A percentile compares a stretch with the other conserved stretches of the same genome.
Evolutionary conservation across 2,797 vertebrate genomes (phyloP).

Genomic region (Silurus lanzhouensis): DNA sequence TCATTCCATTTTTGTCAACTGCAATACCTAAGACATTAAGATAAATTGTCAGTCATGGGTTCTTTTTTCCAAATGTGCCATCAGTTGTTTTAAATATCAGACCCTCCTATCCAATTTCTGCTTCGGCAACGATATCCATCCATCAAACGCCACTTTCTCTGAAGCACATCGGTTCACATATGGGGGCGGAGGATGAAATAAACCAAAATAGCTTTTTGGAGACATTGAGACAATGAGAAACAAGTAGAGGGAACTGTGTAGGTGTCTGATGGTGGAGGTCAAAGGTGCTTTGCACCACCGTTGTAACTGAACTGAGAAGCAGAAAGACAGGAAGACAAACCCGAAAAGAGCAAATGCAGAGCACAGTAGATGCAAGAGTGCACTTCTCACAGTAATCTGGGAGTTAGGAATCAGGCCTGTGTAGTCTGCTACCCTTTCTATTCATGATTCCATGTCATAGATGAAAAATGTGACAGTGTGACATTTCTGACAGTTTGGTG

Average conservation of each 20-base stretch:
- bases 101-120: slow-evolving; percentile 49
- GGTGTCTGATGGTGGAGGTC: slow-evolving; percentile 28
- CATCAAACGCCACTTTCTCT: slow-evolving; percentile 43
- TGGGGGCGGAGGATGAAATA: slow-evolving; percentile 56
- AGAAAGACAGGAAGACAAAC: slow-evolving; percentile 31
- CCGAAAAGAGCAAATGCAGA: slow-evolving; percentile 41
- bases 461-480: slow-evolving; percentile 72
- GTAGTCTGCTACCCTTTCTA: slow-evolving; percentile 58
- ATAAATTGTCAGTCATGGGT: not conserved
- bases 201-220: slow-evolving; percentile 67
- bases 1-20: slow-evolving; percentile 84
- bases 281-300: slow-evolving; percentile 20
- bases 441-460: slow-evolving; percentile 59
- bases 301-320: slow-evolving; percentile 29
- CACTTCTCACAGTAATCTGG: slow-evolving; percentile 61
- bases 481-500: slow-evolving; percentile 84
- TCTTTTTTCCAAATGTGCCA: not conserved
- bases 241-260: slow-evolving; percentile 59
- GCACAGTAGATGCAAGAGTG: slow-evolving; percentile 32
- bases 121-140: slow-evolving; percentile 35
- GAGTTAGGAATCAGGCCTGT: slow-evolving; percentile 61
- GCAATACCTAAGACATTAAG: slow-evolving; percentile 38
- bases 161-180: slow-evolving; percentile 50
- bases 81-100: slow-evolving; percentile 8
- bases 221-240: slow-evolving; percentile 56